phyloP scores from a whole-genome alignment of 1,140 invertebrate species.

The Drosophila sp. region DNA sequence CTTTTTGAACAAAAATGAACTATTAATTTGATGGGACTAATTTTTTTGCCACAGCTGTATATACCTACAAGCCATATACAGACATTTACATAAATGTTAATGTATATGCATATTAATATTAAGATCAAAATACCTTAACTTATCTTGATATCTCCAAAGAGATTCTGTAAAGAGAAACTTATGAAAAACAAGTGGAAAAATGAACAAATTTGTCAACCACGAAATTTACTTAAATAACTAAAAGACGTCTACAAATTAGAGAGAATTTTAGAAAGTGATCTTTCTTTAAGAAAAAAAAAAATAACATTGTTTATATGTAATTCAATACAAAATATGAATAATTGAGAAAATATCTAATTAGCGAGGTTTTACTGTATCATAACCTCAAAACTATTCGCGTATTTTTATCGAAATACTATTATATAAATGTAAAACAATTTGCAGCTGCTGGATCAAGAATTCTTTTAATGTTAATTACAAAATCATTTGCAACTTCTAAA shows the following conservation, averaged over 20 bases:
- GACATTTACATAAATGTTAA: conserved; percentile 1
- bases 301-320: conserved; percentile 21
- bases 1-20: neutral
- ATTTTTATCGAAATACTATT: neutral
- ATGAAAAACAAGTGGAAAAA: neutral
- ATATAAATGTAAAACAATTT: conserved; percentile 7
- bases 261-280: conserved; percentile 21
- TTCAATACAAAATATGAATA: neutral
- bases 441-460: neutral
- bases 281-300: conserved; percentile 42
- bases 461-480: neutral
- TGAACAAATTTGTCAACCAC: neutral
- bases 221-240: neutral
- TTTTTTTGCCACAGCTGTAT: conserved; percentile 1
- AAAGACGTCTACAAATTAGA: conserved; percentile 9
- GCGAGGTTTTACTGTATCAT: neutral
- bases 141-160: neutral
- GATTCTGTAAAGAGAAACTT: neutral
- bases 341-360: neutral
- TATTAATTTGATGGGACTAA: no score
- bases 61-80: conserved; percentile 6
- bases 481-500: neutral
- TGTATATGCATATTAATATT: conserved; percentile 5
- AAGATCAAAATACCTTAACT: neutral
- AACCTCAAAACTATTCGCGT: conserved; percentile 6